Conservation (phyloP, 2,888 invertebrate species). For the Nycteola revayana region DNA sequence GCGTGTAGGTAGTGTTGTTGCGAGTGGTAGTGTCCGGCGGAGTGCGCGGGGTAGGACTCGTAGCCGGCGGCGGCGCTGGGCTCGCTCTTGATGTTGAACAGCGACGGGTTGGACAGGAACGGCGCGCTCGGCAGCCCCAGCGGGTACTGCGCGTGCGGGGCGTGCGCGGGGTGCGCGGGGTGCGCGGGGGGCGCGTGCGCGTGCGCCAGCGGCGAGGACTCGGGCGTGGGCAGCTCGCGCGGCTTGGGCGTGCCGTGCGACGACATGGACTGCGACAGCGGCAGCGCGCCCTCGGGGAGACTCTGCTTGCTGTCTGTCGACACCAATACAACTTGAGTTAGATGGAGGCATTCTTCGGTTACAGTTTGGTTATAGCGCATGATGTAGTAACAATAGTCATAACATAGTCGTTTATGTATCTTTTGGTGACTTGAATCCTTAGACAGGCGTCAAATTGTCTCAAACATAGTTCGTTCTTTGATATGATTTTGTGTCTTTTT, state of each 20-base stretch:
- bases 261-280: conserved; percentile 53
- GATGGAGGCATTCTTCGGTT: no score
- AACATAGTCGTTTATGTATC: no score
- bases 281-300: conserved; percentile 71
- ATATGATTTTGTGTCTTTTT: no score
- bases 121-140: conserved; percentile 45
- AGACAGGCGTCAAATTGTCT: no score
- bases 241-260: conserved; percentile 28
- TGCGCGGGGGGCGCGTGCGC: conserved; percentile 79
- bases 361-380: no score
- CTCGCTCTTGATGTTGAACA: conserved; percentile 76
- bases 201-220: conserved; percentile 14
- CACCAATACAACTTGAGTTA: neutral
- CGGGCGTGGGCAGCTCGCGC: conserved; percentile 41
- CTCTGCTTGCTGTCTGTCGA: conserved; percentile 63
- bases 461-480: no score
- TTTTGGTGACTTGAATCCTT: no score
- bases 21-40: conserved; percentile 58
- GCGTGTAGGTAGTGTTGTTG: conserved; percentile 83
- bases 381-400: no score
- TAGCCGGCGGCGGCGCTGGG: conserved; percentile 54
- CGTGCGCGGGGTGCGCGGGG: conserved; percentile 67
- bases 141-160: conserved; percentile 45
- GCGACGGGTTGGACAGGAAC: conserved; percentile 59
- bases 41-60: conserved; percentile 55